A percentile compares a stretch with the other conserved stretches of the same genome.
phyloP scores from a whole-genome alignment of 1,140 invertebrate species.

The Trichonephila clavata region DNA sequence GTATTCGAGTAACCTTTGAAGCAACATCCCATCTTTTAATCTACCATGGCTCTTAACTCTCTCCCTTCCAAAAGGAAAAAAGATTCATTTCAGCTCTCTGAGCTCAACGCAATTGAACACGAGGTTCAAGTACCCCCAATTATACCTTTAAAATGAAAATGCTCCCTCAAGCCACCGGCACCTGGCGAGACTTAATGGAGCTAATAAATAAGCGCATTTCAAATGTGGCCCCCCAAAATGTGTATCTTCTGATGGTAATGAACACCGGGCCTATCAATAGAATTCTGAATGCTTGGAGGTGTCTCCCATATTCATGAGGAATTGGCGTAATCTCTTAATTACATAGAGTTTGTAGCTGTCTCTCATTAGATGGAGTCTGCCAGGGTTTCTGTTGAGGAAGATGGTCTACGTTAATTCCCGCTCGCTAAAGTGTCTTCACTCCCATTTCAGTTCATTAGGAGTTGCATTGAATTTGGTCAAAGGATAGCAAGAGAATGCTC shows the following conservation, averaged over 20 bases:
- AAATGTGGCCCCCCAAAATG: slow-evolving; percentile 53
- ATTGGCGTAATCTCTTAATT: slow-evolving; percentile 67
- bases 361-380: slow-evolving; percentile 36
- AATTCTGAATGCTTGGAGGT: slow-evolving; percentile 62
- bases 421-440: slow-evolving; percentile 21
- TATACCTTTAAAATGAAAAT: slow-evolving; percentile 41
- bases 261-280: slow-evolving; percentile 43
- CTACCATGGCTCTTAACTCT: too few relatives aligned
- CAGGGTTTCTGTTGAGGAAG: slow-evolving; percentile 8
- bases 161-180: background rate
- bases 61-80: too few relatives aligned
- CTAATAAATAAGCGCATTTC: slow-evolving; percentile 59
- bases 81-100: too few relatives aligned
- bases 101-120: background rate
- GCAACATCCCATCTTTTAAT: too few relatives aligned
- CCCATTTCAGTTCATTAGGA: slow-evolving; percentile 60
- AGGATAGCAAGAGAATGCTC: background rate
- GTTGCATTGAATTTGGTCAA: slow-evolving; percentile 53
- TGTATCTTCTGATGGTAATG: slow-evolving; percentile 54
- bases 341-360: slow-evolving; percentile 45
- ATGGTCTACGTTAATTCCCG: slow-evolving; percentile 52
- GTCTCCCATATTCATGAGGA: slow-evolving; percentile 70
- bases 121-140: slow-evolving; percentile 8
- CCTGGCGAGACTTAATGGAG: slow-evolving; percentile 18
- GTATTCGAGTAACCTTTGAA: too few relatives aligned